A percentile compares a stretch with the other conserved stretches of the same genome.
Evolutionary conservation across 1,140 invertebrate species (phyloP).

Genomic region (Zaprionus kolodkinae): DNA sequence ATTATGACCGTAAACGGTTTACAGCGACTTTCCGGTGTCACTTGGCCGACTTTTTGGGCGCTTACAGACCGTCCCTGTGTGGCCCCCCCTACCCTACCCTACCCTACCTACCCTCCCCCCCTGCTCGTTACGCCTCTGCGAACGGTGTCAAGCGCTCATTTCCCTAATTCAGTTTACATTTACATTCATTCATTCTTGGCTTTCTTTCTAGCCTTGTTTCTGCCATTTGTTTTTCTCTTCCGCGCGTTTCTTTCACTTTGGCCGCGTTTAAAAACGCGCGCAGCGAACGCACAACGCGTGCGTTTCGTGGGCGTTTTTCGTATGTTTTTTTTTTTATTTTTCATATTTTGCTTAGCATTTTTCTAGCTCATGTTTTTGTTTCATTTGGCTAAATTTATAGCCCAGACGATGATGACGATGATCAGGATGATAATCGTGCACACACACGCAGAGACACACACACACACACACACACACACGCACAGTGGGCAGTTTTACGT

Average conservation of each 20-base stretch:
- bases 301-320: conserved; percentile 41
- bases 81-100: no score
- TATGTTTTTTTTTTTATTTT: background rate
- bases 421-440: conserved; percentile 37
- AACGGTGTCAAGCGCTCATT: conserved; percentile 80
- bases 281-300: background rate
- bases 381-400: conserved; percentile 60
- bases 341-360: conserved; percentile 31
- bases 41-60: conserved; percentile 35
- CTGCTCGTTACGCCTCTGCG: conserved; percentile 19
- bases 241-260: conserved; percentile 16
- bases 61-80: background rate
- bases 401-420: conserved; percentile 39
- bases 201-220: conserved; percentile 34
- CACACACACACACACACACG: background rate
- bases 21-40: conserved; percentile 70
- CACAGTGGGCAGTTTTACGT: conserved; percentile 49
- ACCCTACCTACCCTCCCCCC: background rate
- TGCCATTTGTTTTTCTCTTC: conserved; percentile 29
- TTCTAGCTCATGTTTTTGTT: conserved; percentile 1
- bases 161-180: conserved; percentile 75
- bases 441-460: background rate
- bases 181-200: conserved; percentile 15
- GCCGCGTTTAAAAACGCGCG: conserved; percentile 23
- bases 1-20: conserved; percentile 74